phyloP scores from a whole-genome alignment of 2,113 vertebrate species.

The Scatophagus argus region DNA sequence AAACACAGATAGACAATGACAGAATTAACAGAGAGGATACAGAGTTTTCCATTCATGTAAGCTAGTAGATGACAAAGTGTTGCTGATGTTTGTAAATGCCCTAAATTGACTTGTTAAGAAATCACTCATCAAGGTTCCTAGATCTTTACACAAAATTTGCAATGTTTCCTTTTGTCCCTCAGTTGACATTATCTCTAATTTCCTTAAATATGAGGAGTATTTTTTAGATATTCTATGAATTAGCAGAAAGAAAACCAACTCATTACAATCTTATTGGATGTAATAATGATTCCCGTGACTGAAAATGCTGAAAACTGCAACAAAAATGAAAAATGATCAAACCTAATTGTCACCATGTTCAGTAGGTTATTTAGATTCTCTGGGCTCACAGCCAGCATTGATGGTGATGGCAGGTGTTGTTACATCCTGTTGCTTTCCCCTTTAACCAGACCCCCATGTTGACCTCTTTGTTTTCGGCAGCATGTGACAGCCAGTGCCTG shows the following conservation, averaged over 20 bases:
- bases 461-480: conserved; percentile 73
- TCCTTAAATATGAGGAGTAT: not conserved
- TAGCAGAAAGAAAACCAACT: not conserved
- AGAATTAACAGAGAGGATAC: too few species aligned
- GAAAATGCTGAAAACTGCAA: too few species aligned
- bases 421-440: not conserved
- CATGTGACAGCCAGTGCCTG: conserved; percentile 87
- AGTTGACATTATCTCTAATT: not conserved
- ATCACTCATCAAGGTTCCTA: not conserved
- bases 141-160: not conserved
- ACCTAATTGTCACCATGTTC: not conserved
- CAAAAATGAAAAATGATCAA: not conserved
- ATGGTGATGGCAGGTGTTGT: not conserved
- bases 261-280: not conserved
- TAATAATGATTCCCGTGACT: not conserved
- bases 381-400: not conserved
- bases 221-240: not conserved
- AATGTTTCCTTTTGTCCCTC: not conserved
- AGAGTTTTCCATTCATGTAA: not conserved
- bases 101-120: not conserved
- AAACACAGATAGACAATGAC: too few species aligned
- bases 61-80: not conserved
- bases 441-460: not conserved
- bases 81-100: not conserved
- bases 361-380: not conserved